Evolutionary conservation across 2,113 vertebrate genomes (phyloP), one percentile per base, ranked within the genome.

Genomic region (Lanius ludovicianus): DNA sequence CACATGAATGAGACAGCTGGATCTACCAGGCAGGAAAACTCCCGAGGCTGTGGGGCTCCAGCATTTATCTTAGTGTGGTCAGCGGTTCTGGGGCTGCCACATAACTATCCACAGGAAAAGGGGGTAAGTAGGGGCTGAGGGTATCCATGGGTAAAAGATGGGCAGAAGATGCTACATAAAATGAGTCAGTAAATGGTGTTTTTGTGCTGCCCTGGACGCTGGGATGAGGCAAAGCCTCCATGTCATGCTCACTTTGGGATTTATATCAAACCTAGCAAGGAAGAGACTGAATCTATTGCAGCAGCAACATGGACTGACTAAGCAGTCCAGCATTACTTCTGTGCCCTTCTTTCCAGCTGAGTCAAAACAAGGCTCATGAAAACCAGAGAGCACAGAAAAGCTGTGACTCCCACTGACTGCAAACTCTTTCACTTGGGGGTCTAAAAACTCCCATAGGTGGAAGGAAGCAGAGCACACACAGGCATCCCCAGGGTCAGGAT

Each of bases 1-100:
- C 7, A 19, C 11, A 14, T 1, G 3, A 78, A 13, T 0, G 4
- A 82, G 30, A 46, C 53, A 52, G 76, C 55, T 62, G 0, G 20
- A 60, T 28, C 71, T 41, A 52, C 50, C 5, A 15, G 31, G 59
- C 68, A 90, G 62, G 24, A 46, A 80, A 73, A 63, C 4, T 78
- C n/a, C 39, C 2, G 0, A 31, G 1, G 10, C 46, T 80, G 35
- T 63, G 37, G 60, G 1, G 9, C 44, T 75, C 37, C 53, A 57
- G 74, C 50, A 52, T 14, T 59, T 55, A 46, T 67, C 46, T 76
- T 68, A 44, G n/a, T 4, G 1, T 2, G 1, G n/a, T 7, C 9
- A 2, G 49, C 35, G 22, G 35, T 21, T 60, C 50, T 1, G 2
- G 28, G 37, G 35, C 64, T 67, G 59, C 21, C 39, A 79, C 14